Evolutionary conservation across 2,888 invertebrate species (phyloP).

Genomic region (Caenorhabditis japonica): DNA sequence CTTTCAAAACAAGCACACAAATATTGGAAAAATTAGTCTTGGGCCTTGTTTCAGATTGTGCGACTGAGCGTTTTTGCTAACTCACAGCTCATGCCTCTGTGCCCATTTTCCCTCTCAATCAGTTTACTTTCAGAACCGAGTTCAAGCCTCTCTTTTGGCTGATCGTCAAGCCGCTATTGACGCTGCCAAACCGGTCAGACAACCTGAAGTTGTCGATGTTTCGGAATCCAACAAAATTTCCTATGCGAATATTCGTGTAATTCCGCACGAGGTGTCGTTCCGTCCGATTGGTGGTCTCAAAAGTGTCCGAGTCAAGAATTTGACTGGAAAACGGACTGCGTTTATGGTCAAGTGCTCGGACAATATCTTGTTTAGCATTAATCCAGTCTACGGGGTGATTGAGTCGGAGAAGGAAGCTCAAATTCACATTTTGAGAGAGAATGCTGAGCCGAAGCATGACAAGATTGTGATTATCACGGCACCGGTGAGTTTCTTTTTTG

Average conservation of each 20-base stretch:
- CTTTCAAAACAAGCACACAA: too few species aligned
- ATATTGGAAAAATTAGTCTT: too few species aligned
- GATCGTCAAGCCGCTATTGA: slow-evolving; percentile 31
- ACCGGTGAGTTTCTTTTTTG: slow-evolving; percentile 6
- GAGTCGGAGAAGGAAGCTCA: slow-evolving; percentile 24
- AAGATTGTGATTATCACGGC: slow-evolving; percentile 46
- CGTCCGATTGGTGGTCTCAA: slow-evolving; percentile 44
- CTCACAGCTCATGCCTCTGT: too few species aligned
- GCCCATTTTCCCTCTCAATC: too few species aligned
- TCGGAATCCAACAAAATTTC: slow-evolving; percentile 4
- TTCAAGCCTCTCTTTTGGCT: slow-evolving; percentile 37
- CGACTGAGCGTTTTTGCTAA: too few species aligned
- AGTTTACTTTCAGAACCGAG: slow-evolving; percentile 32
- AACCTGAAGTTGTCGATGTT: neutral
- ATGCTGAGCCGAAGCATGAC: slow-evolving; percentile 41
- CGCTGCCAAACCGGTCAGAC: slow-evolving; percentile 5
- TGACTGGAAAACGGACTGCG: slow-evolving; percentile 28
- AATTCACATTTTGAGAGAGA: slow-evolving; percentile 48
- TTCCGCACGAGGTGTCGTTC: slow-evolving; percentile 46
- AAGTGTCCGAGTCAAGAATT: slow-evolving; percentile 33
- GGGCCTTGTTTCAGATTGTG: too few species aligned
- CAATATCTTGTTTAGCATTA: slow-evolving; percentile 48
- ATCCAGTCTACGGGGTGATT: slow-evolving; percentile 47
- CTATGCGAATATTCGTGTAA: slow-evolving; percentile 39
- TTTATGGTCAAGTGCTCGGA: slow-evolving; percentile 56